Base-by-base conservation (phyloP, 1,140 invertebrate genomes). In the Magallana angulata region DNA sequence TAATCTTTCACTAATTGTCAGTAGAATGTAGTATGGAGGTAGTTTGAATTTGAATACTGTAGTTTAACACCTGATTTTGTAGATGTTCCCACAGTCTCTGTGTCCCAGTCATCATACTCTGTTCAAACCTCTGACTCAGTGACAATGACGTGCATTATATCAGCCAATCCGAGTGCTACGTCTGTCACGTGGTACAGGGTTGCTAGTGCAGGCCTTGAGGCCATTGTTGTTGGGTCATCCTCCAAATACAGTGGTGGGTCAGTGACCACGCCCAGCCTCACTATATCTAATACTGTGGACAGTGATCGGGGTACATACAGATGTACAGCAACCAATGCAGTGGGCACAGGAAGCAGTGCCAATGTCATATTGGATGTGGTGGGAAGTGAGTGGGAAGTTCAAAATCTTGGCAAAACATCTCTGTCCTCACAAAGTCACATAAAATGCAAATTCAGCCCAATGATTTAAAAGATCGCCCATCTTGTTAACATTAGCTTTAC, bases 11-110 rank as follows among this genome's bases (percentile, higher is more conserved):
- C 36, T 48, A 48, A 48, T 48, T 48, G 36, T 48, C 36, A 48
- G 36, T 48, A 48, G 36, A 48, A 48, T 48, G 36, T 48, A 48
- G 36, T 48, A 48, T 48, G 24, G 11, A 30, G 7, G 68, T 76
- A 76, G 68, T 30, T 12, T 36, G 24, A 76, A 30, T 12, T 24
- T 30, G 36, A 48, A 48, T 48, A 48, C 36, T 48, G 36, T 48
- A 48, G 36, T 0, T 48, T 48, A 48, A 48, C 36, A 30, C 68
- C 7, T 76, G 24, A 76, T 62, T 58, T 86, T 89, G 0, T 48
- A 86, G 85, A 68, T 57, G 11, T 81, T 12, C 88, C 88, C n/a
- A 81, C 68, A 48, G 88, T 86, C 24, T 64, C 12, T 24, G 71
- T 89, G 7, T n/a, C 82, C 24, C 57, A 62, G 14, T 30, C 62